Conservation (phyloP, 64 coral and sea anemone genomes). For the Catalaphyllia jardinei region DNA sequence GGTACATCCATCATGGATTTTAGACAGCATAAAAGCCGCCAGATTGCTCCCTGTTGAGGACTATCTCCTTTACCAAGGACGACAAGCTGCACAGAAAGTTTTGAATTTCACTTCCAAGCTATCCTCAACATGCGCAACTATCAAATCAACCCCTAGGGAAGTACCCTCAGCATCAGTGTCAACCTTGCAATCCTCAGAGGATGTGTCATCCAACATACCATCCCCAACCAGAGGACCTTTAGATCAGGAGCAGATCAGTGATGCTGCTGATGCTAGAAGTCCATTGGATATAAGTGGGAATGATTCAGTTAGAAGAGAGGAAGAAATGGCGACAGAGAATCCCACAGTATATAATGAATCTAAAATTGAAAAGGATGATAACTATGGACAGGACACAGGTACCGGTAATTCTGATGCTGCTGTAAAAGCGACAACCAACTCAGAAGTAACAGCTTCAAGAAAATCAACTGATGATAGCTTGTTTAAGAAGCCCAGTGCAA, state of each 20-base stretch:
- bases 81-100: conserved; percentile 54
- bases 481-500: conserved; percentile 12
- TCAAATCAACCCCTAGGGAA: background rate
- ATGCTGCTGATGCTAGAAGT: background rate
- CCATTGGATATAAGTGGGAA: background rate
- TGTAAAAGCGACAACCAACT: background rate
- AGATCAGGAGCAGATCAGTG: background rate
- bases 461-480: background rate
- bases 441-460: conserved; percentile 10
- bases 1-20: conserved; percentile 91
- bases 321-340: background rate
- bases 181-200: background rate
- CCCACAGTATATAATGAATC: background rate
- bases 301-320: background rate
- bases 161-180: background rate
- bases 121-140: conserved; percentile 8
- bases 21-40: conserved; percentile 81
- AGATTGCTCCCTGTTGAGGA: conserved; percentile 57
- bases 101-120: conserved; percentile 30
- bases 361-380: background rate
- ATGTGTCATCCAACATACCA: background rate
- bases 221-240: background rate
- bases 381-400: background rate
- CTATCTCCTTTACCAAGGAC: conserved; percentile 78
- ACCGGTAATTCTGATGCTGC: background rate